phyloP scores from a whole-genome alignment of 2,888 invertebrate genomes.

The Noctuana brunneofusca region DNA sequence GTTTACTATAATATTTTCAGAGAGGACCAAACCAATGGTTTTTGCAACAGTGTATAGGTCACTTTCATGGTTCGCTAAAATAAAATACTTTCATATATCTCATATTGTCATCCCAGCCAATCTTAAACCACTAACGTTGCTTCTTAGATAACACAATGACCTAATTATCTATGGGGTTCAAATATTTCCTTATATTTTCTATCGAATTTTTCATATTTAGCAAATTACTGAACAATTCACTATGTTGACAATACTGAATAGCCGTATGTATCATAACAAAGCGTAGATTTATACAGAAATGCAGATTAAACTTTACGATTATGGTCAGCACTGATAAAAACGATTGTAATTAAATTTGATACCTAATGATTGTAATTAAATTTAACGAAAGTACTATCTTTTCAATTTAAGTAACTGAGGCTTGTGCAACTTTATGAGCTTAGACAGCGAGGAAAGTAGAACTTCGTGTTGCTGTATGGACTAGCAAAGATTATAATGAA shows the following conservation, averaged over 20 bases:
- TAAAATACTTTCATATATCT: no score
- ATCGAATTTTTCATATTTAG: no score
- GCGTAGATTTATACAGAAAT: conserved; percentile 62
- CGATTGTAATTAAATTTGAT: conserved; percentile 61
- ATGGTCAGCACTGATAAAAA: conserved; percentile 64
- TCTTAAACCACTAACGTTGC: no score
- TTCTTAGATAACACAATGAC: no score
- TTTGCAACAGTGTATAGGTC: no score
- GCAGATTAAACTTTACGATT: conserved; percentile 75
- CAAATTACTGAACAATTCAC: no score
- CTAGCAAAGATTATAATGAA: conserved; percentile 3
- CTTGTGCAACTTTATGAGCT: conserved; percentile 15
- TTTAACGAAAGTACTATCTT: conserved; percentile 28
- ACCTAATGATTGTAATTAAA: conserved; percentile 33
- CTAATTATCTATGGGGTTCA: no score
- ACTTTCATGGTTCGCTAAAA: no score
- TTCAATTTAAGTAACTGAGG: conserved; percentile 17
- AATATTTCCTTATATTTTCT: no score
- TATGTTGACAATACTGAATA: conserved; percentile 12
- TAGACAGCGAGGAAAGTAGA: conserved; percentile 11
- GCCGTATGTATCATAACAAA: conserved; percentile 52
- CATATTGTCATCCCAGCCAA: no score
- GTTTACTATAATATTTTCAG: no score
- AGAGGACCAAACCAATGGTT: no score
- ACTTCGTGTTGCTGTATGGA: conserved; percentile 49